Evolutionary conservation across 2,113 vertebrate genomes (phyloP).

Genomic region (Apodemus sylvaticus): DNA sequence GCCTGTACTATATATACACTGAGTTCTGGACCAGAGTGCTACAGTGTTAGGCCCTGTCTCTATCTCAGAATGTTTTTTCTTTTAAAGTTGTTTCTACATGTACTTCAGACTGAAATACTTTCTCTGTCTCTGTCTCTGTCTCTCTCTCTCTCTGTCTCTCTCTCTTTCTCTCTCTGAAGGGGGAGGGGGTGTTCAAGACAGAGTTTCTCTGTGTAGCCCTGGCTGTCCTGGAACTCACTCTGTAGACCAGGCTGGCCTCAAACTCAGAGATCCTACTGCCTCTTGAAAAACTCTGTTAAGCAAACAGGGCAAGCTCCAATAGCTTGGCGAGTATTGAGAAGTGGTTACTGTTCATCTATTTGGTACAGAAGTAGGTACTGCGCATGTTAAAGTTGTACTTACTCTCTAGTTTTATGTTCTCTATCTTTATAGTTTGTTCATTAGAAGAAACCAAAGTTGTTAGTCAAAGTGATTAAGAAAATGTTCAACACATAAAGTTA

Average conservation of each 20-base stretch:
- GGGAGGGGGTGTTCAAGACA: too few species aligned
- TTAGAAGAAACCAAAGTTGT: constrained; percentile 3
- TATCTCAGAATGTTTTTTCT: background rate
- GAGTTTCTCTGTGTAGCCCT: too few species aligned
- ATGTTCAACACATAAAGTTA: constrained; percentile 24
- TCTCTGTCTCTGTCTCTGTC: too few species aligned
- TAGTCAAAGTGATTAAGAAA: constrained; percentile 52
- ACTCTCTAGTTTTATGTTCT: constrained; percentile 45
- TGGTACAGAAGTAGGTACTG: constrained; percentile 13
- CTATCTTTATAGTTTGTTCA: constrained; percentile 31
- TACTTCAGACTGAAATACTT: constrained; percentile 57
- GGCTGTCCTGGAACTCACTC: too few species aligned
- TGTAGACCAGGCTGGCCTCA: too few species aligned
- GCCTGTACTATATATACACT: background rate
- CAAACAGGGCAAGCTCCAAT: constrained; percentile 32
- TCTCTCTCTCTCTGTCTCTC: too few species aligned
- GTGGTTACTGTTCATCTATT: constrained; percentile 36
- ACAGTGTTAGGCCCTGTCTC: background rate
- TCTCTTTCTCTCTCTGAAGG: too few species aligned
- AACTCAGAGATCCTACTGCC: too few species aligned
- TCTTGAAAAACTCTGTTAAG: too few species aligned
- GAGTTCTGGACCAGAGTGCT: background rate
- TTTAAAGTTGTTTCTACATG: constrained; percentile 5
- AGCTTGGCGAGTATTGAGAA: constrained; percentile 29
- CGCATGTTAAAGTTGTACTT: constrained; percentile 3